A percentile compares a stretch with the other conserved stretches of the same genome.
Conservation (phyloP, 2,113 vertebrate species). For the Dermatemys mawii region DNA sequence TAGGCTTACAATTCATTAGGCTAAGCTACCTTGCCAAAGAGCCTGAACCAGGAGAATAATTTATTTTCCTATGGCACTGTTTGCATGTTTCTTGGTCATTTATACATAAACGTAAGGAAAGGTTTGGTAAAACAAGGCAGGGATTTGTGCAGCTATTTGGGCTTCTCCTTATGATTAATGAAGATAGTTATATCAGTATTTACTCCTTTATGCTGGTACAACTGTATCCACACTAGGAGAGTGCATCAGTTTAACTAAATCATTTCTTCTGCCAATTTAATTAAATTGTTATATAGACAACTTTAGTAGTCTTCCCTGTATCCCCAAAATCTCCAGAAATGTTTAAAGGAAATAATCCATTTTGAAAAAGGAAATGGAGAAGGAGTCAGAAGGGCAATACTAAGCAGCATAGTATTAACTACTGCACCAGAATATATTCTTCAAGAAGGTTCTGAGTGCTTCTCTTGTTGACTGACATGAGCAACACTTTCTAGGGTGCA, state of each 20-base stretch:
- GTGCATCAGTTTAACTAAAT: neutral
- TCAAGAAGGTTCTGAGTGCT: neutral
- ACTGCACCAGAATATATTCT: neutral
- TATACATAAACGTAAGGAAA: conserved; percentile 42
- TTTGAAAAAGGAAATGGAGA: rapidly evolving
- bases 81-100: conserved; percentile 36
- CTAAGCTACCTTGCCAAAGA: neutral
- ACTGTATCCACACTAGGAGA: neutral
- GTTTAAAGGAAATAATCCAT: rapidly evolving
- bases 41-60: neutral
- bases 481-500: neutral
- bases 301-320: neutral
- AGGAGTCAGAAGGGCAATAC: neutral
- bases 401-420: neutral
- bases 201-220: neutral
- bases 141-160: conserved; percentile 40
- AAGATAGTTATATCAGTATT: neutral
- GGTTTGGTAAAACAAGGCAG: neutral
- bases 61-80: neutral
- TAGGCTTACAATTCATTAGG: neutral
- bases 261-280: neutral
- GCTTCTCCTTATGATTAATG: conserved; percentile 55
- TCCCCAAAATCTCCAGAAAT: neutral
- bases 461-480: neutral
- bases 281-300: neutral